phyloP scores from a whole-genome alignment of 1,140 invertebrate genomes.

The Cotesia vestalis region DNA sequence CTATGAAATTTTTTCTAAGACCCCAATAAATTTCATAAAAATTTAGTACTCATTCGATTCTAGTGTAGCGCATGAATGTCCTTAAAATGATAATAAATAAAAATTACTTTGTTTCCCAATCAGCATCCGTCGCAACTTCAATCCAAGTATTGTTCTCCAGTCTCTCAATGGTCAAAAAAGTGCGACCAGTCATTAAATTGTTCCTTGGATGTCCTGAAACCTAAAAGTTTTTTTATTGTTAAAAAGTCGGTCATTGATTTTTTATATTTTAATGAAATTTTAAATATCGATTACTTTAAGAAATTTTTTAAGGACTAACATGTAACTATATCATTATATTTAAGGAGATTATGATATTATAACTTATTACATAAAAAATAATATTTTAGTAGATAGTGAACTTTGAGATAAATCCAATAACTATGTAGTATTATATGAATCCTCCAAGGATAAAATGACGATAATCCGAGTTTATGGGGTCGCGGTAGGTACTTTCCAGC shows the following conservation, averaged over 20 bases:
- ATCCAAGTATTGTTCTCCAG: constrained; percentile 72
- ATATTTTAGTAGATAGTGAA: constrained; percentile 5
- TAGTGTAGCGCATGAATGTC: too few species aligned
- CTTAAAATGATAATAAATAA: background rate
- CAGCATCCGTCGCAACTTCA: constrained; percentile 81
- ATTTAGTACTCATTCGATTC: too few species aligned
- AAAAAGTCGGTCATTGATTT: background rate
- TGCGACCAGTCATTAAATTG: constrained; percentile 78
- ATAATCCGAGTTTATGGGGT: constrained; percentile 37
- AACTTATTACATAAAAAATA: background rate
- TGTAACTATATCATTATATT: background rate
- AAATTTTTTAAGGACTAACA: background rate
- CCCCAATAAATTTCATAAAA: too few species aligned
- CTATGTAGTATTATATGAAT: constrained; percentile 3
- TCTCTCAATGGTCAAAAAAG: constrained; percentile 78
- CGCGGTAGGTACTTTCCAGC: background rate
- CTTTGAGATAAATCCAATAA: constrained; percentile 16
- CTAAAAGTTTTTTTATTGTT: constrained; percentile 57
- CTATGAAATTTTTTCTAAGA: too few species aligned
- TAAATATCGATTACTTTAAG: background rate
- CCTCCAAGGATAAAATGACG: constrained; percentile 31
- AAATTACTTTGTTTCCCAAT: constrained; percentile 86
- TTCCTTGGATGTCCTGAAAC: constrained; percentile 87
- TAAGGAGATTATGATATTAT: background rate
- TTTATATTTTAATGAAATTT: background rate